Conservation (phyloP, 2,888 invertebrate species). For the Cantharis rufa region DNA sequence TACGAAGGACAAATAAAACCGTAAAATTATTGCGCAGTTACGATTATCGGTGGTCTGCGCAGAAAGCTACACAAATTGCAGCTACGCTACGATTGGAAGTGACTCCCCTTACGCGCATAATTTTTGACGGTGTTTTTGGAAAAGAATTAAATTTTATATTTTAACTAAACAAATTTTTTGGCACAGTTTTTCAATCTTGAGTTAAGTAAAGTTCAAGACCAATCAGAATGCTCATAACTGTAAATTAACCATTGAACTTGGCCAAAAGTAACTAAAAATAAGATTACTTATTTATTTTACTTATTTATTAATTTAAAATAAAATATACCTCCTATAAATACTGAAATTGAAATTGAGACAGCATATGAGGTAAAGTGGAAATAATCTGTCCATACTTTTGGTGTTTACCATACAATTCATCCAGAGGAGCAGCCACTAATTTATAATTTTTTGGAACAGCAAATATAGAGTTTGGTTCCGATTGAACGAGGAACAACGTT, state of each 20-base stretch:
- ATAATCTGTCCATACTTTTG: slow-evolving; percentile 99
- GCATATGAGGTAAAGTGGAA: slow-evolving; percentile 94
- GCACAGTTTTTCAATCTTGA: too few relatives aligned
- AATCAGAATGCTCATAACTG: too few relatives aligned
- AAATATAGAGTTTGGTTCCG: slow-evolving; percentile 96
- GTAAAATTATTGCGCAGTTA: slow-evolving; percentile 34
- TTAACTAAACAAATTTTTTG: too few relatives aligned
- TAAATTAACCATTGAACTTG: too few relatives aligned
- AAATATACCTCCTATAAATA: background rate
- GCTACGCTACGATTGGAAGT: background rate
- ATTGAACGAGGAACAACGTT: slow-evolving; percentile 92
- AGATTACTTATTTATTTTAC: too few relatives aligned
- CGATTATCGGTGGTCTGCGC: background rate
- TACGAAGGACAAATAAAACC: slow-evolving; percentile 41
- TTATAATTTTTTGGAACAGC: slow-evolving; percentile 99
- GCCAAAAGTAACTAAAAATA: too few relatives aligned
- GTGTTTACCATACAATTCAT: slow-evolving; percentile 98
- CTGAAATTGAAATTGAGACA: slow-evolving; percentile 56
- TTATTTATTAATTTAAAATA: too few relatives aligned
- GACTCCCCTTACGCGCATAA: background rate
- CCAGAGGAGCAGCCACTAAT: slow-evolving; percentile 96
- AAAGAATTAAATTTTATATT: too few relatives aligned
- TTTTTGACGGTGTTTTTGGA: too few relatives aligned
- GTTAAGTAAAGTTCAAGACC: too few relatives aligned
- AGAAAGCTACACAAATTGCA: background rate